A percentile compares a stretch with the other conserved stretches of the same genome.
phyloP scores from a whole-genome alignment of 2,113 vertebrate species.

The Nannospalax galili region DNA sequence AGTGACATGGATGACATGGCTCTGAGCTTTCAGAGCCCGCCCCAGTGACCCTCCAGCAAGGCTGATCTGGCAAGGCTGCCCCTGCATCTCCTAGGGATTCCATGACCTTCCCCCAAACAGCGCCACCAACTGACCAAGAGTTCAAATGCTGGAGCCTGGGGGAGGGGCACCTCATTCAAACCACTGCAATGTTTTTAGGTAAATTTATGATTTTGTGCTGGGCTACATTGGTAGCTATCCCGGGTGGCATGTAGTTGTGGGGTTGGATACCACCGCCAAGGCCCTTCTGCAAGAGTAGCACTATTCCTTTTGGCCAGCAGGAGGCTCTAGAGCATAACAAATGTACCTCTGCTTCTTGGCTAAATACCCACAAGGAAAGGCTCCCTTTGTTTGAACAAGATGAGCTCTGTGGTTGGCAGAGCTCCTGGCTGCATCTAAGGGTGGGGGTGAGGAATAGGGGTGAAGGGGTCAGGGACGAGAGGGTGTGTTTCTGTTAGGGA shows the following conservation, averaged over 20 bases:
- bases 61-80: no score
- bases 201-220: background rate
- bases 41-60: no score
- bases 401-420: background rate
- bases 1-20: background rate
- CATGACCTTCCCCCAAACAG: no score
- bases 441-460: background rate
- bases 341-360: background rate
- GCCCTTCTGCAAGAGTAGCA: background rate
- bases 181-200: background rate
- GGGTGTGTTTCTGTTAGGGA: background rate
- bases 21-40: no score
- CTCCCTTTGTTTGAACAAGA: background rate
- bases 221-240: background rate
- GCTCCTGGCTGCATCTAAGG: background rate
- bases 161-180: no score
- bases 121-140: no score
- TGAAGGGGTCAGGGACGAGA: background rate
- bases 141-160: no score
- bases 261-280: fast-evolving
- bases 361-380: fast-evolving
- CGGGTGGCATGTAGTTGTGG: background rate
- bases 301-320: slow-evolving; percentile 44
- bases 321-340: background rate
- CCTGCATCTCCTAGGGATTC: no score